Conservation (phyloP, 2,113 vertebrate genomes). For the Psophia crepitans region DNA sequence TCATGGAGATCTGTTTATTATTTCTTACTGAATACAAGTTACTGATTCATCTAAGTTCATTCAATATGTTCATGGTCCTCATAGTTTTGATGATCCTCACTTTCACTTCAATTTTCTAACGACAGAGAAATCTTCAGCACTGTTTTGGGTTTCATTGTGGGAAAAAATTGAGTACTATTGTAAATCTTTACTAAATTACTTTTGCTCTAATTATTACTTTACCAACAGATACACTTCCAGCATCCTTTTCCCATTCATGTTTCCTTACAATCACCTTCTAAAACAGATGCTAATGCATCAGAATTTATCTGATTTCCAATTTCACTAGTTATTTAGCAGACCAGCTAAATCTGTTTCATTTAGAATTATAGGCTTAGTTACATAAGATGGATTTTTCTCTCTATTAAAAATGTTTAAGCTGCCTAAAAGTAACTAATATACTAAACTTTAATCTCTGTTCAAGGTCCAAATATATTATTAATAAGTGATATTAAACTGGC, state of each 20-base stretch:
- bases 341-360: background rate
- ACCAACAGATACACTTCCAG: background rate
- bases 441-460: slow-evolving; percentile 1
- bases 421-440: slow-evolving; percentile 12
- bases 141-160: background rate
- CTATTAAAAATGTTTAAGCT: slow-evolving; percentile 10
- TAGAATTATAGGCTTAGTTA: slow-evolving; percentile 21
- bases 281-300: background rate
- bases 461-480: slow-evolving; percentile 13
- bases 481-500: background rate
- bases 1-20: background rate
- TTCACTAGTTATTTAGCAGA: slow-evolving; percentile 7
- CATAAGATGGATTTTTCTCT: background rate
- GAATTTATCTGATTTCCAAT: background rate
- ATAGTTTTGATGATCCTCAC: background rate
- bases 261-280: background rate
- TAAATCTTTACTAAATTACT: background rate
- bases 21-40: background rate
- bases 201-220: background rate
- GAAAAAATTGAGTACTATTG: background rate
- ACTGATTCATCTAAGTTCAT: background rate
- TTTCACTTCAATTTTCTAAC: background rate
- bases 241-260: background rate
- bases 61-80: background rate
- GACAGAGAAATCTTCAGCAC: background rate